Percentiles rank a stretch among this genome's conserved stretches.
These are phyloP conservation scores for Anagyrus pseudococci DNA, from an alignment of 2,888 invertebrate species.

Conservation along the genomic window DNA sequence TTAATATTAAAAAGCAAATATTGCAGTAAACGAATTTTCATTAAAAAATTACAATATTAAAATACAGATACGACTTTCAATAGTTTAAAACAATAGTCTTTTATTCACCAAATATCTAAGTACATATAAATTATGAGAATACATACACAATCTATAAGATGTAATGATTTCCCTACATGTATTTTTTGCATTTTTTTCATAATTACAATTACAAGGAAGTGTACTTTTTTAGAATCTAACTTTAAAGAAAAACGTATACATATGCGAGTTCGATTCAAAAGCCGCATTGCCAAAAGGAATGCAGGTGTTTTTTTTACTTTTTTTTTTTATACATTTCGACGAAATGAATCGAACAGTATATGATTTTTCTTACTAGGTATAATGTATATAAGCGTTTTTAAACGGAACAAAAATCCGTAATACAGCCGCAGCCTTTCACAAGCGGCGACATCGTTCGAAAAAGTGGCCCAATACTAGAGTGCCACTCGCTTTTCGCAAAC, in stretches of 20 bases:
- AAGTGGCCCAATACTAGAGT: slow-evolving; percentile 20
- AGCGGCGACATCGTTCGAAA: slow-evolving; percentile 34
- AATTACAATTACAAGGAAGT: slow-evolving; percentile 38
- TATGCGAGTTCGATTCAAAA: slow-evolving; percentile 28
- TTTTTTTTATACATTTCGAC: slow-evolving; percentile 25
- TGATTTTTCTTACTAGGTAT: slow-evolving; percentile 28
- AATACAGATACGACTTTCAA: too few relatives aligned
- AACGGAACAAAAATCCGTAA: slow-evolving; percentile 44
- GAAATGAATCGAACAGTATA: slow-evolving; percentile 36
- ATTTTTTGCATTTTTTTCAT: too few relatives aligned
- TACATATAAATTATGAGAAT: slow-evolving; percentile 39
- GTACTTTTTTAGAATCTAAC: slow-evolving; percentile 26
- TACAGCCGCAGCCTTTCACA: slow-evolving; percentile 30
- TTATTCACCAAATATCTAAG: slow-evolving; percentile 40
- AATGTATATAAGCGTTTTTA: slow-evolving; percentile 41
- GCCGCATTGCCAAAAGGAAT: slow-evolving; percentile 23
- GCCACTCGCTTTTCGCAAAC: slow-evolving; percentile 36
- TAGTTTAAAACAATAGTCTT: slow-evolving; percentile 37
- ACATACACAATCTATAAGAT: slow-evolving; percentile 38
- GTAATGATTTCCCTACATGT: slow-evolving; percentile 29
- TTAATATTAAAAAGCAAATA: too few relatives aligned
- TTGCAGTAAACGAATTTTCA: too few relatives aligned
- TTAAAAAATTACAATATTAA: too few relatives aligned
- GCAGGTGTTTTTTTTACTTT: slow-evolving; percentile 8
- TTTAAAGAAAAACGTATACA: slow-evolving; percentile 37